Base-by-base conservation (phyloP, 2,888 invertebrate species). In the Dichetophora obliterata region DNA sequence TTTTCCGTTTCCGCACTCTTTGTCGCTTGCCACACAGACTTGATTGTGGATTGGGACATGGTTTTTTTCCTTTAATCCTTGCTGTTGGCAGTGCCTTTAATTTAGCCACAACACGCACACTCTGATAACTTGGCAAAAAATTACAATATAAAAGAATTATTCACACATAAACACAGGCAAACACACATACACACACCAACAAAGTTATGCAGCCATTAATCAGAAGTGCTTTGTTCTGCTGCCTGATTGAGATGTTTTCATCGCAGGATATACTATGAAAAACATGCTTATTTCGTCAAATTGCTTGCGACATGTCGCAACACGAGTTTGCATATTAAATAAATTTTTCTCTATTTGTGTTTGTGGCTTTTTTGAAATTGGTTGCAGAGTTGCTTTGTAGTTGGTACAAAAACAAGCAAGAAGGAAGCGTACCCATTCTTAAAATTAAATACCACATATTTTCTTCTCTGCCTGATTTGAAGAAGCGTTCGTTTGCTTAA, bases 1-100 rank as follows among this genome's bases (percentile, higher is more conserved):
- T 63, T 75, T 75, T 75, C 68, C 75, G 50, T 14, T 59, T 48
- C 61, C 75, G 61, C 14, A 50, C 3, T 11, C 19, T 14, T 16
- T 48, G 68, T 68, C 16, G 37, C 59, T 16, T 5, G 48, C 48
- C 22, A 24, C 54, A 22, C 34, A 57, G 34, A 71, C 57, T 71
- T 59, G 59, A 71, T 71, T 71, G 57, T 37, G 37, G 68, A 19
- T 37, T 37, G 19, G 34, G 43, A 5, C 22, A 34, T 16, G n/a
- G 8, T 37, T n/a, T 37, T 8, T 61, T 31, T 31, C 16, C 9
- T 37, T 22, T 22, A 37, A 34, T 16, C 43, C n/a, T 37, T 5
- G 63, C n/a, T 57, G 57, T 3, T 22, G 57, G 37, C 37, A 22
- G 57, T 5, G 57, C 11, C 63, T 34, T 63, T 63, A 27, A 63